Evolutionary conservation across 2,113 vertebrate genomes (phyloP), one percentile per base, ranked within the genome.

Genomic region (Diphyllodes magnificus): DNA sequence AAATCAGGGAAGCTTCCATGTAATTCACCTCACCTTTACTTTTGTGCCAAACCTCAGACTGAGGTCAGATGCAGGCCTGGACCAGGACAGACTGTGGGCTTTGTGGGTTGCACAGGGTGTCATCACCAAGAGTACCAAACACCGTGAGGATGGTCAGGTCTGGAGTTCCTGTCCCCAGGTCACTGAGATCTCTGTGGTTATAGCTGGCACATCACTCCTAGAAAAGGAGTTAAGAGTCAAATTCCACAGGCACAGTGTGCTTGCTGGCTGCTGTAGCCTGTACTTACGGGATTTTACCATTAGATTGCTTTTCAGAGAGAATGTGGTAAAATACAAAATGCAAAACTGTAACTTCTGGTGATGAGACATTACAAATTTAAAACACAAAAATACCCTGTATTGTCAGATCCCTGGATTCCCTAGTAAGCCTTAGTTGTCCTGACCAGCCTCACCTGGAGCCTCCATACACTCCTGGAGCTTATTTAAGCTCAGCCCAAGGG

Each of bases 141-240:
- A 6, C 15, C 7, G 18, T 27, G 56, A 75, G 12, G 39, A 49
- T 1, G 1, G 28, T 18, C 33, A n/a, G 28, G 53, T 49, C 68
- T 37, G 8, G 28, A 56, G 27, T 28, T 35, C 0, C 0, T 23
- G 28, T 72, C 39, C 44, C 49, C 3, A 5, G 2, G 10, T 30
- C 40, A 40, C 31, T 40, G 45, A 3, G 3, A 23, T 35, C 33
- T 28, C 47, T 50, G 22, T 30, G 56, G 35, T 66, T 80, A 37
- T 56, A 73, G 68, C 35, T 87, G 90, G 61, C 8, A 9, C 16
- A 14, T 39, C 20, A 3, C 27, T n/a, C 37, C 37, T 54, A 50
- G 37, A 15, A 40, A 83, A 90, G n/a, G 14, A 54, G 5, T 4
- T 8, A 27, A 21, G 24, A 21, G 22, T 30, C n/a, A 35, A 14